Base-by-base conservation (phyloP, 2,797 vertebrate genomes). In the Gobionotothen gibberifrons region DNA sequence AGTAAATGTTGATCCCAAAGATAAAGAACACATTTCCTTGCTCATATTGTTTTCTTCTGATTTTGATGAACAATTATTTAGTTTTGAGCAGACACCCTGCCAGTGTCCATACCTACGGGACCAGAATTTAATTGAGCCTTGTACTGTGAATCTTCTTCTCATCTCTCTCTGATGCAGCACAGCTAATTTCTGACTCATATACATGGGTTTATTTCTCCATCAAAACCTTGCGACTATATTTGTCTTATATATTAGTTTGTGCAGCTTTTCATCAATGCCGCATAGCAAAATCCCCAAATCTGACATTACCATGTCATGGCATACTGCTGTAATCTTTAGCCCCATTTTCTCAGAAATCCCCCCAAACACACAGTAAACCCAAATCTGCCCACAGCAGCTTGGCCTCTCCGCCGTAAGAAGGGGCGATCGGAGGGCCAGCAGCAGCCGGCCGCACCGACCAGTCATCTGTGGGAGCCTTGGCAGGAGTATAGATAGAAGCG, bases 321-420 rank as follows among this genome's bases (percentile, higher is more conserved):
- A 58, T 58, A 56, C 78, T 57, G 69, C 75, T 74, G 68, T 82
- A 84, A 87, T 87, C 85, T 85, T 72, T 56, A 73, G 62, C 65
- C 61, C 66, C 69, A 62, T 71, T 84, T 84, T 51, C 5, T 3
- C 63, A 76, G 74, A 81, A 88, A 88, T 83, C 76, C 78, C 74
- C 74, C 68, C 29, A 16, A 75, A 85, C 78, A 9, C 74, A 52
- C 61, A 69, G 13, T 66, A 76, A 83, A 72, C 72, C 63, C 65
- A 80, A 89, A 87, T 89, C 82, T 78, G 22, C 46, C 61, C 59
- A 40, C 81, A 82, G 82, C 84, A 87, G 87, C 77, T 80, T 71
- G 75, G 69, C 70, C 69, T 56, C 1, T 6, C 64, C 1, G 63
- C 57, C 3, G n/a, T 46, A 8, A 84, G 83, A 65, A 6, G 53